Conservation (phyloP, 1,140 invertebrate genomes). For the Bombus breviceps region DNA sequence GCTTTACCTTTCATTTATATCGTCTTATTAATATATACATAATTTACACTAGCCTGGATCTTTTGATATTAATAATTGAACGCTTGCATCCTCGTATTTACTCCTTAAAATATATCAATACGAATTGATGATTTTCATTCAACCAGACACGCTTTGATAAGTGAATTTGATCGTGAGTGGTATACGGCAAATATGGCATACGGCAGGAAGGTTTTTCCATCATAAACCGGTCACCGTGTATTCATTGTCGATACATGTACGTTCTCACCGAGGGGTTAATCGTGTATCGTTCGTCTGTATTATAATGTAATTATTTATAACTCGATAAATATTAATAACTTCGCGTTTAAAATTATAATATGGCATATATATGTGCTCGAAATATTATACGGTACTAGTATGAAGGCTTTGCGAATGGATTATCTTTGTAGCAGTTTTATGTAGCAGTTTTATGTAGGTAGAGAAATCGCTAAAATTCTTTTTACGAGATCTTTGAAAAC, state of each 20-base stretch:
- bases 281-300: not conserved
- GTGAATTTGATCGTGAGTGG: no score
- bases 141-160: not conserved
- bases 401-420: no score
- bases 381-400: no score
- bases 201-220: not conserved
- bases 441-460: no score
- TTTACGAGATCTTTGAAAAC: not conserved
- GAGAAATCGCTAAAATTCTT: not conserved
- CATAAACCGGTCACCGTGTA: not conserved
- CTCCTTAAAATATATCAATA: not conserved
- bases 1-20: not conserved
- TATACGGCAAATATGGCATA: no score
- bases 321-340: not conserved
- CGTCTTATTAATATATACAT: no score
- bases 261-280: not conserved
- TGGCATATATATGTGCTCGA: no score
- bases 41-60: no score
- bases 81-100: not conserved
- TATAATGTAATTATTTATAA: not conserved
- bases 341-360: not conserved
- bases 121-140: not conserved
- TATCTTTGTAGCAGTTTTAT: no score
- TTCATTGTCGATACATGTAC: not conserved
- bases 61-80: no score